A percentile compares a stretch with the other conserved stretches of the same genome.
phyloP scores from a whole-genome alignment of 2,797 vertebrate species.

The Syndactyla subalaris region DNA sequence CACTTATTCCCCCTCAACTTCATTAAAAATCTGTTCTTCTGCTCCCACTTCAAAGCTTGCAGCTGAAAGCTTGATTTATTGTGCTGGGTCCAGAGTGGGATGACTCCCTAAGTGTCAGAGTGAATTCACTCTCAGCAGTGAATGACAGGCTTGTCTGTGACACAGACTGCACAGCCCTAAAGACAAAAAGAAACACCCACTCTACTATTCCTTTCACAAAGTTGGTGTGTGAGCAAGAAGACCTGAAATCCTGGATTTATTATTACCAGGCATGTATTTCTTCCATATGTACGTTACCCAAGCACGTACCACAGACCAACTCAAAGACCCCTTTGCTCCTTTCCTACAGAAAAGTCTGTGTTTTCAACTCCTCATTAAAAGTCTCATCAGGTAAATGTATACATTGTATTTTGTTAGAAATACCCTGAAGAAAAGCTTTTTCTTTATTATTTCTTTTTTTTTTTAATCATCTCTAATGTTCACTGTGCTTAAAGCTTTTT shows the following conservation, averaged over 20 bases:
- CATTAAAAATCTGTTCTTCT: not conserved
- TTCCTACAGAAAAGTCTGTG: not conserved
- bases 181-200: not conserved
- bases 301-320: fast-evolving
- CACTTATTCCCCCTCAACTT: not conserved
- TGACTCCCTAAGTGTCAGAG: not conserved
- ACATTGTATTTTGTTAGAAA: not conserved
- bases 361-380: not conserved
- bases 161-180: not conserved
- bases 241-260: not conserved
- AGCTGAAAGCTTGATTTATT: not conserved
- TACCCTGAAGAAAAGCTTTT: not conserved
- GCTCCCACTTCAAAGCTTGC: not conserved
- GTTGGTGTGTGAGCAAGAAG: not conserved
- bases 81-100: not conserved
- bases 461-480: not conserved
- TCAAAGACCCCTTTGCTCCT: not conserved
- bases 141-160: not conserved
- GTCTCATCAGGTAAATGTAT: not conserved
- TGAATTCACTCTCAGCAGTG: not conserved
- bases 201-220: not conserved
- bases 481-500: not conserved
- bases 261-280: not conserved
- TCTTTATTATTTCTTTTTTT: not conserved
- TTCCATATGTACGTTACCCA: not conserved